Percentiles rank a stretch among this genome's conserved stretches.
phyloP scores from a whole-genome alignment of 2,797 vertebrate species.

The Coranthus polyacanthus region DNA sequence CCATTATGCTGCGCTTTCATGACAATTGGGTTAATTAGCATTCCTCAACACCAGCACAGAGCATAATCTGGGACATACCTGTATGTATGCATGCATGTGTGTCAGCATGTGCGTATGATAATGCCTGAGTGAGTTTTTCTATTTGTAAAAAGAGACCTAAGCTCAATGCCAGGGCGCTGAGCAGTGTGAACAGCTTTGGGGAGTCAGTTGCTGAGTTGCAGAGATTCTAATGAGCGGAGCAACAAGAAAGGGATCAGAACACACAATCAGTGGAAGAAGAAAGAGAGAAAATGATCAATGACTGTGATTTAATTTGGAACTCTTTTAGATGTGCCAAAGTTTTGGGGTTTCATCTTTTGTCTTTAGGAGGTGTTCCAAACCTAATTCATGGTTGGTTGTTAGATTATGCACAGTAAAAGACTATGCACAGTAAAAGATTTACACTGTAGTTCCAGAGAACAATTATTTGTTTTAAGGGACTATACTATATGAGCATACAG shows the following conservation, averaged over 20 bases:
- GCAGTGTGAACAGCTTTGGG: slow-evolving; percentile 13
- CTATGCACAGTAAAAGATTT: background rate
- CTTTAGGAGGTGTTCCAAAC: slow-evolving; percentile 1
- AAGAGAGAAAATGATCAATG: slow-evolving; percentile 55
- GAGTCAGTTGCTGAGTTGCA: slow-evolving; percentile 37
- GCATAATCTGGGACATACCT: slow-evolving; percentile 6
- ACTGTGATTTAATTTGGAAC: slow-evolving; percentile 40
- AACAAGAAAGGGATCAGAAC: slow-evolving; percentile 40
- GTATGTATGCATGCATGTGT: background rate
- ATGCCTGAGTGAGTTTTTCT: slow-evolving; percentile 4
- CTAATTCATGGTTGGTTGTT: slow-evolving; percentile 11
- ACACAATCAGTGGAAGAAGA: slow-evolving; percentile 39
- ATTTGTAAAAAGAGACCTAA: slow-evolving; percentile 18
- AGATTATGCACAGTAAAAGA: background rate
- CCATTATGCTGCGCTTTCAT: background rate
- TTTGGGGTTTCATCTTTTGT: slow-evolving; percentile 34
- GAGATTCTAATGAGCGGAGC: slow-evolving; percentile 60
- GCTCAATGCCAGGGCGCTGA: slow-evolving; percentile 39
- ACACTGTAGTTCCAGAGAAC: background rate
- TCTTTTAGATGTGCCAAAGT: slow-evolving; percentile 31
- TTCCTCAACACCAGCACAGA: background rate
- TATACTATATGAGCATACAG: slow-evolving; percentile 21
- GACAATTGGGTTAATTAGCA: slow-evolving; percentile 5
- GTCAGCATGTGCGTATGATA: slow-evolving; percentile 22
- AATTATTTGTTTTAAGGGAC: slow-evolving; percentile 33